Base-by-base conservation (phyloP, 2,888 invertebrate species). In the Tanaodytes sp. region DNA sequence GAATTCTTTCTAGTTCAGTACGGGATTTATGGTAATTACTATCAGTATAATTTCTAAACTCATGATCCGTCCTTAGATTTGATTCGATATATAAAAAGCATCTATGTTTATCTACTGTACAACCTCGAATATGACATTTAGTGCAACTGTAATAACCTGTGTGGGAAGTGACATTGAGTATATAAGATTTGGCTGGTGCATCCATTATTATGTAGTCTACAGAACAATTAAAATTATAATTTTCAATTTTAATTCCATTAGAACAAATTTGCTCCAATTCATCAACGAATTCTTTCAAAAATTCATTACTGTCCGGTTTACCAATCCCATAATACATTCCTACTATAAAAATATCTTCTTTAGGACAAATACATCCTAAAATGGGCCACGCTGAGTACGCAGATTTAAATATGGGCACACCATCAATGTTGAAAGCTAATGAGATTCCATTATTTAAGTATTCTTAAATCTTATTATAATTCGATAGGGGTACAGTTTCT, bases 301-400 rank as follows among this genome's bases (percentile, higher is more conserved):
- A 70, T 8, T 19, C 11, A 40, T 0, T n/a, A 43, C 27, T 49
- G 64, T 71, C 37, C n/a, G n/a, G n/a, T n/a, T 75, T 74, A 2
- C 71, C 71, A 54, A 70, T 51, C 42, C 73, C 72, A 52, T 70
- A 64, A 40, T 73, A 77, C 5, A 71, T 57, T 11, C 75, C 73
- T 18, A 73, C 27, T 9, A 75, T 58, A 65, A 73, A 70, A 12
- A 76, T 63, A 54, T 57, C 33, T 30, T 66, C 57, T 51, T 52
- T 27, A 43, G 68, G 57, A 40, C 63, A 20, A 23, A 74, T 46
- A 46, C 43, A 57, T 39, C 72, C 61, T 33, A 75, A 65, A 42
- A 77, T 76, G 33, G 74, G 74, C 71, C 75, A 76, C 9, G 71
- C 70, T 40, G 71, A 70, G n/a, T 42, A 23, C 15, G 55, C 43